Percentiles rank a stretch among this genome's conserved stretches.
These are phyloP conservation scores for Eupristina koningsbergeri DNA, from an alignment of 1,140 invertebrate genomes.

Conservation along the genomic window DNA sequence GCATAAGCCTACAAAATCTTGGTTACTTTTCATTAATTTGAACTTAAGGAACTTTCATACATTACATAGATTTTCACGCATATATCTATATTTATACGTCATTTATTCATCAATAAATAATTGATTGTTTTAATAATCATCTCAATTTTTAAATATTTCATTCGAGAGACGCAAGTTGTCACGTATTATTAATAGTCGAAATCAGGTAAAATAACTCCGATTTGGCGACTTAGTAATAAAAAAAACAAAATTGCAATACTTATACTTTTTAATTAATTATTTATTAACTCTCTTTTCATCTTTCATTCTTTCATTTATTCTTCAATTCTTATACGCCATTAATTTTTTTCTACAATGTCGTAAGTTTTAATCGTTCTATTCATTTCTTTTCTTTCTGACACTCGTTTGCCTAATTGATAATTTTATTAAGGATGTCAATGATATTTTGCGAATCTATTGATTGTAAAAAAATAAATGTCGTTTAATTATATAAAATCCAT, in stretches of 20 bases:
- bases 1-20: slow-evolving; percentile 68
- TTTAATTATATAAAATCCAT: not conserved
- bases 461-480: slow-evolving; percentile 10
- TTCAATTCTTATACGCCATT: not conserved
- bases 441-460: not conserved
- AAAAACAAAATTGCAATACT: not conserved
- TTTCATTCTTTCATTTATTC: not conserved
- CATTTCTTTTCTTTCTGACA: not conserved
- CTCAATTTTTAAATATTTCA: slow-evolving; percentile 4
- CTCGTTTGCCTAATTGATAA: not conserved
- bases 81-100: slow-evolving; percentile 34
- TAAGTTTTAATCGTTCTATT: not conserved
- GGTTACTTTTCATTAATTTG: slow-evolving; percentile 60
- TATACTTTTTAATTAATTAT: not conserved
- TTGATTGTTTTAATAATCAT: slow-evolving; percentile 36
- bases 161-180: not conserved
- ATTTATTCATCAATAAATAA: slow-evolving; percentile 50
- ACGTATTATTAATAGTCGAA: not conserved
- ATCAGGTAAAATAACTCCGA: not conserved
- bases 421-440: not conserved
- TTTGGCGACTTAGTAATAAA: not conserved
- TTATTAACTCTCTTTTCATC: not conserved
- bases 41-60: slow-evolving; percentile 72
- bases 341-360: not conserved
- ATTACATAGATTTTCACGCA: slow-evolving; percentile 62